Conservation (phyloP, 2,888 invertebrate genomes). For the Liodrosophila aerea region DNA sequence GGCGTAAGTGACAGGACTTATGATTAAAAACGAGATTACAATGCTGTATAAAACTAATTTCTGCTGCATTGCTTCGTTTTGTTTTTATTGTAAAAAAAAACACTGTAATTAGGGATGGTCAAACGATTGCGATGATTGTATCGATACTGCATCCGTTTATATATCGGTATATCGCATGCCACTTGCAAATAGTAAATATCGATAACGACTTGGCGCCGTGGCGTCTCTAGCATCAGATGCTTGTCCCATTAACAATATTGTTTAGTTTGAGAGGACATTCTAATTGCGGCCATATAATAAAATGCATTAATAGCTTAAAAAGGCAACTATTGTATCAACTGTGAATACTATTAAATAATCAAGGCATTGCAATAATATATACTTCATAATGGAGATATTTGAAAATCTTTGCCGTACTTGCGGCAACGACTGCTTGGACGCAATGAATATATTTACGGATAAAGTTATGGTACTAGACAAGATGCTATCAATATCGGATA, state of each 20-base stretch:
- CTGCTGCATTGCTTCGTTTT: constrained; percentile 35
- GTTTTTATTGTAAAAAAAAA: constrained; percentile 12
- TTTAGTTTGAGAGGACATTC: not conserved
- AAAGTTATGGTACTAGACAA: constrained; percentile 12
- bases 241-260: no score
- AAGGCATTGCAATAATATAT: no score
- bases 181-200: no score
- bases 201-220: not conserved
- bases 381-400: constrained; percentile 68
- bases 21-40: constrained; percentile 45
- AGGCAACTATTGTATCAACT: no score
- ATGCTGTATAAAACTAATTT: constrained; percentile 41
- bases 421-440: constrained; percentile 61
- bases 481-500: constrained; percentile 34
- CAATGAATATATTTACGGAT: constrained; percentile 47
- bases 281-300: not conserved
- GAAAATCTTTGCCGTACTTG: constrained; percentile 66
- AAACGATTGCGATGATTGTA: not conserved
- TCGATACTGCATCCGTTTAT: constrained; percentile 13
- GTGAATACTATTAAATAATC: no score
- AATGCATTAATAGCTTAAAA: no score
- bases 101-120: constrained; percentile 2
- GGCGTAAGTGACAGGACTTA: constrained; percentile 42
- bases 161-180: constrained; percentile 12
- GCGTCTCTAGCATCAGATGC: constrained; percentile 1